Evolutionary conservation across 2,797 vertebrate genomes (phyloP).

Genomic region (Emydoidea blandingii): DNA sequence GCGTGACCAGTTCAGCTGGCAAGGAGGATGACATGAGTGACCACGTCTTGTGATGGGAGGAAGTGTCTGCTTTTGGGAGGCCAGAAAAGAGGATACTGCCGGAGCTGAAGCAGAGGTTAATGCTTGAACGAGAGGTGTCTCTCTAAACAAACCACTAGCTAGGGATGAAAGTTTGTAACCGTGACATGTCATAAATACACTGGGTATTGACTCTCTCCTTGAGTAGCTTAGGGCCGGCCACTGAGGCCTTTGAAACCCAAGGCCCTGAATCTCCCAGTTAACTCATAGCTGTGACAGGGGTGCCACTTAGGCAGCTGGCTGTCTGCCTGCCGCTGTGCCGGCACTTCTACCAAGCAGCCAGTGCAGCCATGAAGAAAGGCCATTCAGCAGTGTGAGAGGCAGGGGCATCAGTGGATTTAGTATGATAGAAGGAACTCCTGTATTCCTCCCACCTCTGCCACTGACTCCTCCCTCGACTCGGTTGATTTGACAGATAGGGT

Average conservation of each 20-base stretch:
- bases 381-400: neutral
- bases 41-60: neutral
- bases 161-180: neutral
- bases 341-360: neutral
- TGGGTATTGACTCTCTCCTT: neutral
- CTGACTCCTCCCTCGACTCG: too few relatives aligned
- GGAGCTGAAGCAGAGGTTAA: neutral
- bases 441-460: neutral
- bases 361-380: neutral
- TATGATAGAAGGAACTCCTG: neutral
- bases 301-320: too few relatives aligned
- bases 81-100: neutral
- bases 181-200: neutral
- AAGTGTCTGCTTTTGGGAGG: fast-evolving
- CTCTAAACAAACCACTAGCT: neutral
- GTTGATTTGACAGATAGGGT: neutral
- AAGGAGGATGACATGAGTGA: neutral
- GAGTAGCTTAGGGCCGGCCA: too few relatives aligned
- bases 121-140: neutral
- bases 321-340: too few relatives aligned
- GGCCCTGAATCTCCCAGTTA: neutral
- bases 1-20: neutral
- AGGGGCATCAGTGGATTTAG: neutral
- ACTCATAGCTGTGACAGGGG: neutral
- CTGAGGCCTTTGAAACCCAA: neutral